phyloP scores from a whole-genome alignment of 2,797 vertebrate species.

The Kryptopterus vitreolus region DNA sequence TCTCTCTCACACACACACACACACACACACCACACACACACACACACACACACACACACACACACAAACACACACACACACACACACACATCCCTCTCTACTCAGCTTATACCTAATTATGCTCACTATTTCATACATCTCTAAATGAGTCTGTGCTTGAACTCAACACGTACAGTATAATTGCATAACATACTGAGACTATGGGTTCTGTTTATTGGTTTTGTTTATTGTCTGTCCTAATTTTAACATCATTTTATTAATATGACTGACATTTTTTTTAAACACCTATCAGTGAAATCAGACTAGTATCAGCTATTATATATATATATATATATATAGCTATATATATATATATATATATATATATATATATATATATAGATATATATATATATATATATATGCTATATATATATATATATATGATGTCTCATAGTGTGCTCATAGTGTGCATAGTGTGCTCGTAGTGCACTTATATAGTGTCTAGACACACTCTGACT shows the following conservation, averaged over 20 bases:
- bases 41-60: too few relatives aligned
- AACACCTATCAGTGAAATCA: neutral
- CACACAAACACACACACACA: too few relatives aligned
- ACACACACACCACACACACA: too few relatives aligned
- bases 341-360: too few relatives aligned
- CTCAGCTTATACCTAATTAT: neutral
- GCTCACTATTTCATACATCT: neutral
- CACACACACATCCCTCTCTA: too few relatives aligned
- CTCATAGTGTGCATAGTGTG: too few relatives aligned
- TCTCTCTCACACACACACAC: too few relatives aligned
- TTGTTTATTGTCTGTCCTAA: neutral
- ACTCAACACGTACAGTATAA: neutral
- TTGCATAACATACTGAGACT: neutral
- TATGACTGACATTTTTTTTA: neutral
- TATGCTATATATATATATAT: too few relatives aligned
- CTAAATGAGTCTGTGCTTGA: neutral
- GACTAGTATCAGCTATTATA: neutral
- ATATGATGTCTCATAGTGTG: too few relatives aligned
- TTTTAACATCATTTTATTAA: neutral
- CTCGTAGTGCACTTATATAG: constrained; percentile 4
- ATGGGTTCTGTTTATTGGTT: neutral
- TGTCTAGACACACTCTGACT: constrained; percentile 4
- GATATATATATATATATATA: too few relatives aligned
- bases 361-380: too few relatives aligned
- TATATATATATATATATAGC: too few relatives aligned